Evolutionary conservation across 2,113 vertebrate species (phyloP).

Genomic region (Datnioides undecimradiatus): DNA sequence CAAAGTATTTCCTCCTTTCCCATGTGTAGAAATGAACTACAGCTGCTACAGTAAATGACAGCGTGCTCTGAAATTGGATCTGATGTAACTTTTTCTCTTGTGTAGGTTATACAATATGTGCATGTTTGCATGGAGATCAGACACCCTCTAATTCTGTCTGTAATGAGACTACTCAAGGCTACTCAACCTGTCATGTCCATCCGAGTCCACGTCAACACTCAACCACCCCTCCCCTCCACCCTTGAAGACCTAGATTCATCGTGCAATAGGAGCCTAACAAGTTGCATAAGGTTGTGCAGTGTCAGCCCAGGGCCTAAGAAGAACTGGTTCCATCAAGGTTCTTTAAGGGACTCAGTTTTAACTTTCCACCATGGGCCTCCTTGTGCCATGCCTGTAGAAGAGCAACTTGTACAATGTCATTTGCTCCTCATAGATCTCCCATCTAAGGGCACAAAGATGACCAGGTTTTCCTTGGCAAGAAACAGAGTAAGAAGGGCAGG

Average conservation of each 20-base stretch:
- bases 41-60: neutral
- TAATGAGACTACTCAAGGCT: neutral
- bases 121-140: neutral
- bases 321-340: conserved; percentile 59
- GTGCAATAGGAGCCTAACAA: conserved; percentile 43
- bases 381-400: conserved; percentile 35
- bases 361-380: conserved; percentile 44
- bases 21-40: neutral
- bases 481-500: neutral
- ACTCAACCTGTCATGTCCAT: neutral
- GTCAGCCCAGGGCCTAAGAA: conserved; percentile 39
- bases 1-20: neutral
- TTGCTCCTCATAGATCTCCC: conserved; percentile 36
- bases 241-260: neutral
- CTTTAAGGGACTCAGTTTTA: conserved; percentile 42
- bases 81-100: neutral
- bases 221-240: neutral
- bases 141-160: neutral
- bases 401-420: conserved; percentile 30
- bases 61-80: neutral
- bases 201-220: conserved; percentile 13
- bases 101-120: conserved; percentile 14
- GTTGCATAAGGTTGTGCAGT: conserved; percentile 58
- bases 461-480: conserved; percentile 42
- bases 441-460: conserved; percentile 28